Percentiles rank a stretch among this genome's conserved stretches.
phyloP scores from a whole-genome alignment of 2,113 vertebrate genomes.

The Salvelinus alpinus region DNA sequence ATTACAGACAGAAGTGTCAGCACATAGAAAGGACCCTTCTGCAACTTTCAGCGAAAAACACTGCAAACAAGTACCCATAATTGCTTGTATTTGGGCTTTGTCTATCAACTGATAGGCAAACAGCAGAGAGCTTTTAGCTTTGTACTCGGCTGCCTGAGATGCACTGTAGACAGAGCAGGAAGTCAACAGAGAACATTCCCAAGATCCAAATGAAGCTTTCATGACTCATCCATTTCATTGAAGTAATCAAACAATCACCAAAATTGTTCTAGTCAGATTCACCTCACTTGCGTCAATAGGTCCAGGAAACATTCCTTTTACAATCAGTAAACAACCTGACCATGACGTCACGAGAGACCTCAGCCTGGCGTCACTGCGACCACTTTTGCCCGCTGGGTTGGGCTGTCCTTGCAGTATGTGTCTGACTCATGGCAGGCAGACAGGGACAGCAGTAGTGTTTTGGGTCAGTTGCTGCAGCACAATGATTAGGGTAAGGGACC shows the following conservation, averaged over 20 bases:
- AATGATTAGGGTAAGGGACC: not conserved
- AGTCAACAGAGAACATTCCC: not conserved
- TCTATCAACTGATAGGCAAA: conserved; percentile 55
- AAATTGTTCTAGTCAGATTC: no score
- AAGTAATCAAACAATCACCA: no score
- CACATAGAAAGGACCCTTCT: not conserved
- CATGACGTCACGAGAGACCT: no score
- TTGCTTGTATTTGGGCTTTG: conserved; percentile 48
- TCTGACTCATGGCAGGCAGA: no score
- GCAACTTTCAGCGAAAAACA: conserved; percentile 35
- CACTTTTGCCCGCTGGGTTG: no score
- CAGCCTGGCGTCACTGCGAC: no score
- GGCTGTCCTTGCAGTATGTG: no score
- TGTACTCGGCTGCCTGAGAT: not conserved
- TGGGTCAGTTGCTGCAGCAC: not conserved
- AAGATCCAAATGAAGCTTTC: no score
- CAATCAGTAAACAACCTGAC: no score
- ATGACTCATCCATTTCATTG: no score
- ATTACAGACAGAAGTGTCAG: conserved; percentile 27
- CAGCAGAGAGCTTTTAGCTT: conserved; percentile 13
- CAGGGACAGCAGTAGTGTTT: not conserved
- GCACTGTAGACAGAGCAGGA: not conserved
- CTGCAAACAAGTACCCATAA: conserved; percentile 50
- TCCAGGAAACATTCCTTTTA: no score
- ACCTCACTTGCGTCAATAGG: no score